Evolutionary conservation across 1,140 invertebrate genomes (phyloP).

Genomic region (Pachypeltis micranthus): DNA sequence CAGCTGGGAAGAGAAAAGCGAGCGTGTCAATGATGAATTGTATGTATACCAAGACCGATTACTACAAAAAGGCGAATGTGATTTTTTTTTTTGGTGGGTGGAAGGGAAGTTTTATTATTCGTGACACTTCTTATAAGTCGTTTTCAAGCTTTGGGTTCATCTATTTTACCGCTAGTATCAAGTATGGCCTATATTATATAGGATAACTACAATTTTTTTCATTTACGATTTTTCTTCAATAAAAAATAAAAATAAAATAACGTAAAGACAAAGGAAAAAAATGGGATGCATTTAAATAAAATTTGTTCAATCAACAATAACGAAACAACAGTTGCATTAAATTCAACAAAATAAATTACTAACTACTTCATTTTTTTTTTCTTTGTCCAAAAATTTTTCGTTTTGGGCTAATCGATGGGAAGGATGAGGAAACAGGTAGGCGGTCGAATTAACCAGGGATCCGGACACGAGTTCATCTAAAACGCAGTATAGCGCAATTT

Average conservation of each 20-base stretch:
- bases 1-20: too few relatives aligned
- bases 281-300: too few relatives aligned
- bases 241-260: too few relatives aligned
- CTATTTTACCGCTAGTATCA: slow-evolving; percentile 1
- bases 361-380: slow-evolving; percentile 13
- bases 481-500: too few relatives aligned
- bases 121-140: too few relatives aligned
- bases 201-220: slow-evolving; percentile 15
- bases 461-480: too few relatives aligned
- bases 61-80: background rate
- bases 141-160: background rate
- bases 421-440: background rate
- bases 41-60: slow-evolving; percentile 6
- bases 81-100: background rate
- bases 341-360: slow-evolving; percentile 23
- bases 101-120: too few relatives aligned
- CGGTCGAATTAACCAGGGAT: too few relatives aligned
- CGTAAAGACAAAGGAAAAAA: slow-evolving; percentile 6
- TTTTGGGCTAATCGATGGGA: slow-evolving; percentile 17
- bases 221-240: background rate
- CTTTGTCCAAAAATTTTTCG: too few relatives aligned
- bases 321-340: slow-evolving; percentile 9
- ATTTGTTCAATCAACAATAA: slow-evolving; percentile 11
- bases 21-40: too few relatives aligned
- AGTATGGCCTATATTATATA: slow-evolving; percentile 22